Evolutionary conservation across 2,888 invertebrate genomes (phyloP).

Genomic region (Campoplex nolae): DNA sequence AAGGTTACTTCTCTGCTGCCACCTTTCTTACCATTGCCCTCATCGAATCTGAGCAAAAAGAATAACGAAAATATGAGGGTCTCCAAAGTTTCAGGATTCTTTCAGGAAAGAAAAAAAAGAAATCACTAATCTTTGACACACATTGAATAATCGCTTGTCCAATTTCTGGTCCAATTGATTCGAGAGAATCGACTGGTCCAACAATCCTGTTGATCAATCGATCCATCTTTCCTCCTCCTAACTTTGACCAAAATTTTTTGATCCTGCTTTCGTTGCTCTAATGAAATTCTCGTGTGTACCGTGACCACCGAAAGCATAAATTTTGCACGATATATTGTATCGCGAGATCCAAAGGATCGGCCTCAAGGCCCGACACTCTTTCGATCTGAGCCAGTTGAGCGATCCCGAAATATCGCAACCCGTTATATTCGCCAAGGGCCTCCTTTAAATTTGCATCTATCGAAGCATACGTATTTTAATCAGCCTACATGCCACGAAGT

Average conservation of each 20-base stretch:
- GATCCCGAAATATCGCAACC: background rate
- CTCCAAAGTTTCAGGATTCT: slow-evolving; percentile 37
- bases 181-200: background rate
- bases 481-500: background rate
- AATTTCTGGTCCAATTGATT: background rate
- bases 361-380: background rate
- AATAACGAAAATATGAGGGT: slow-evolving; percentile 20
- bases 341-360: no score
- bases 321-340: background rate
- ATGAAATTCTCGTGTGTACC: background rate
- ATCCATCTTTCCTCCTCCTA: background rate
- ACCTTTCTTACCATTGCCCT: slow-evolving; percentile 12
- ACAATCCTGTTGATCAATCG: background rate
- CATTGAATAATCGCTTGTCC: slow-evolving; percentile 21
- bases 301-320: background rate
- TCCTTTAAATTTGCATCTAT: background rate
- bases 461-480: slow-evolving; percentile 18
- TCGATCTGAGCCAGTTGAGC: background rate
- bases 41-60: slow-evolving; percentile 1
- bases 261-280: background rate
- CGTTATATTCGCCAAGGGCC: background rate
- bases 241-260: no score
- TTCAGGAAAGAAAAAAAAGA: background rate
- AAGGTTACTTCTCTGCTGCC: slow-evolving; percentile 31
- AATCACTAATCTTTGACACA: slow-evolving; percentile 31